Evolutionary conservation across 1,140 invertebrate species (phyloP), one percentile per base, ranked within the genome.

Genomic region (Sarcophaga bullata): DNA sequence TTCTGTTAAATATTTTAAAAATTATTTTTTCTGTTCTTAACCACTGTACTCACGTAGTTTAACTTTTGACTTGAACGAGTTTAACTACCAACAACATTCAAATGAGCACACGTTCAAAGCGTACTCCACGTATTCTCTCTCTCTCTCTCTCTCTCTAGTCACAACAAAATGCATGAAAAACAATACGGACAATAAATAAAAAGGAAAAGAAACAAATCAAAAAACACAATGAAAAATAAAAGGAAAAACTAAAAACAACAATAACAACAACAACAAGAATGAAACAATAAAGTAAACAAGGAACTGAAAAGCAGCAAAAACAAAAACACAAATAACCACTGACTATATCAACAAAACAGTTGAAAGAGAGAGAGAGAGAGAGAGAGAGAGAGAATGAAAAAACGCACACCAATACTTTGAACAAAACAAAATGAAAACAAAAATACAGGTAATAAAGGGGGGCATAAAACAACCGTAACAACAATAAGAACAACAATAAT

Each of bases 61-160:
- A 52, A 9, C 50, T 52, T 68, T 68, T 68, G 62, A 68, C 62
- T 68, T 68, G 62, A 19, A 68, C 62, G 17, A 68, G n/a, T 19
- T 68, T 19, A 68, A 68, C 62, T 19, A 68, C 62, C 8, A 68
- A 68, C 62, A 68, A 68, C 62, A 68, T 68, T 68, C 19, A 68
- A 68, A 68, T 19, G 62, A 68, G 62, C 62, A 68, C 62, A 68
- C 62, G 62, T 68, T 68, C n/a, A 68, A 68, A 68, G n/a, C 54
- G 54, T 68, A 19, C 62, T 68, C n/a, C 62, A 7, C 62, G 25
- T 37, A 37, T 37, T 37, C 25, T 37, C 25, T 37, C 25, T 37
- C 4, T 37, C 25, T 37, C 25, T 37, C 25, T 37, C 25, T 37
- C 25, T 37, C 25, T 37, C 4, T 2, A 37, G 25, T 37, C 1